These are phyloP conservation scores for Thaleichthys pacificus DNA, from an alignment of 2,797 vertebrate genomes.

Conservation along the genomic window DNA sequence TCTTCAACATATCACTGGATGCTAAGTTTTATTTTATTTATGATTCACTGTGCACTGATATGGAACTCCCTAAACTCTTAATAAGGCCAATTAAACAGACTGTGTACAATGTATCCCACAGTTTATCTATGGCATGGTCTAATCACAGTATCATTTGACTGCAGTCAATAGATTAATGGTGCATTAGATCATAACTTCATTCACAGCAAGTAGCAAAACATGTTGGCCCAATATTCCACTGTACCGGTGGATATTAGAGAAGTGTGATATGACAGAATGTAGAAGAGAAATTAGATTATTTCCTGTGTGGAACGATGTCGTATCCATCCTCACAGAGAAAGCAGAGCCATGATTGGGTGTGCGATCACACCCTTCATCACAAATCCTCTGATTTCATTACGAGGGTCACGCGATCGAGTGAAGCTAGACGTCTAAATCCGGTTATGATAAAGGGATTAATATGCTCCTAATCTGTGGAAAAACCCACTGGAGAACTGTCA, in stretches of 20 bases:
- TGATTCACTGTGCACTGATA: too few species aligned
- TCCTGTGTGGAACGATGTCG: too few species aligned
- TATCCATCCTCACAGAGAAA: too few species aligned
- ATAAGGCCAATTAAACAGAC: neutral
- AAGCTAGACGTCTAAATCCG: slow-evolving; percentile 22
- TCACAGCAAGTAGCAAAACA: neutral
- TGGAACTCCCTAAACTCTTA: neutral
- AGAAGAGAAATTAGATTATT: too few species aligned
- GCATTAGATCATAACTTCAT: neutral
- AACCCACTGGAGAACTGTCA: neutral
- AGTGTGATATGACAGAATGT: too few species aligned
- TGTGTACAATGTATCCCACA: neutral
- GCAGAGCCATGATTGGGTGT: too few species aligned
- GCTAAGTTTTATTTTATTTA: too few species aligned
- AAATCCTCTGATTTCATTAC: slow-evolving; percentile 28
- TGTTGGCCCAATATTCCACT: neutral
- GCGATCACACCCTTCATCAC: neutral
- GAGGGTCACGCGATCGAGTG: slow-evolving; percentile 5
- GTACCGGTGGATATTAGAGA: too few species aligned
- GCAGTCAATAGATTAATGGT: too few species aligned
- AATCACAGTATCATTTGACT: too few species aligned
- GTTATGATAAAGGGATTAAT: slow-evolving; percentile 19
- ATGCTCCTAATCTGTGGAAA: neutral
- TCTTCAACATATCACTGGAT: too few species aligned
- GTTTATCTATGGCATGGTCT: neutral